A percentile compares a stretch with the other conserved stretches of the same genome.
phyloP scores from a whole-genome alignment of 2,797 vertebrate genomes.

The Poeciliopsis turneri region DNA sequence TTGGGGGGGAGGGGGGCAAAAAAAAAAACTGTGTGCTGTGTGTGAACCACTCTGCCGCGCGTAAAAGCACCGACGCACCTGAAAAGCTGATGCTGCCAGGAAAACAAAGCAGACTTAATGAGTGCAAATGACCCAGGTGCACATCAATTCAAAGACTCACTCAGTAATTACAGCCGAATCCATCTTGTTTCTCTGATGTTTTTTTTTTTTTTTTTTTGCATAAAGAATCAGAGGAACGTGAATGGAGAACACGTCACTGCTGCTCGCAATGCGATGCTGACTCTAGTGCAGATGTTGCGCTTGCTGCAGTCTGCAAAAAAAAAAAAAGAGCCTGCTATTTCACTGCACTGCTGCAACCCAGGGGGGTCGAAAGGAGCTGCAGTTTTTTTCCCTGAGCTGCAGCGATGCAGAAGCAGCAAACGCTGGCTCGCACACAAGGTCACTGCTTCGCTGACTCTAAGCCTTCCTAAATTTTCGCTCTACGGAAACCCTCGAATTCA shows the following conservation, averaged over 20 bases:
- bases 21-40: not conserved
- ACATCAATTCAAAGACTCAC: slow-evolving; percentile 24
- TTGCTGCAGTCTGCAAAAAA: slow-evolving; percentile 59
- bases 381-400: slow-evolving; percentile 48
- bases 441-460: slow-evolving; percentile 9
- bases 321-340: slow-evolving; percentile 21
- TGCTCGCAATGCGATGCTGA: slow-evolving; percentile 7
- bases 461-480: slow-evolving; percentile 5
- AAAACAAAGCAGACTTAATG: slow-evolving; percentile 34
- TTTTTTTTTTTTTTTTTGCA: not conserved
- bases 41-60: slow-evolving; percentile 4
- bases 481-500: slow-evolving; percentile 12
- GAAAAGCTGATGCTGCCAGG: slow-evolving; percentile 17
- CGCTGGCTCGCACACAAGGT: slow-evolving; percentile 53
- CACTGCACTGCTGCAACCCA: slow-evolving; percentile 71
- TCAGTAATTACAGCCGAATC: slow-evolving; percentile 4
- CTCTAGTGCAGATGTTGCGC: slow-evolving; percentile 47
- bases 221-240: not conserved
- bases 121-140: slow-evolving; percentile 45
- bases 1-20: not conserved
- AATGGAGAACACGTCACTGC: not conserved
- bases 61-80: slow-evolving; percentile 19
- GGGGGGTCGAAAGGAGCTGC: slow-evolving; percentile 19
- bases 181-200: not conserved
- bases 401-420: slow-evolving; percentile 64